Conservation (phyloP, 2,113 vertebrate species). For the Pelmatolapia mariae region DNA sequence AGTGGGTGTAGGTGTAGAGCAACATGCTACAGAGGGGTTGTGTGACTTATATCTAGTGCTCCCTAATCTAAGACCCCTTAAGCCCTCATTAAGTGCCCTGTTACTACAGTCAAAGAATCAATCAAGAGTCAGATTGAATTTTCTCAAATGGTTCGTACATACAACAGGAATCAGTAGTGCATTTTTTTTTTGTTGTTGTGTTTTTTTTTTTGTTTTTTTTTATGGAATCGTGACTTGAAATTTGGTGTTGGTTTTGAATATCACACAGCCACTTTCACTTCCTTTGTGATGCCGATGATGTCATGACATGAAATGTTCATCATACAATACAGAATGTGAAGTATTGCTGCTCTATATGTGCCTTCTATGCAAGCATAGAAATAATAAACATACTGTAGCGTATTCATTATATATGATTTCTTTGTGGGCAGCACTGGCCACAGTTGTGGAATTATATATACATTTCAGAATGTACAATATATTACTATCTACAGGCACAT, state of each 20-base stretch:
- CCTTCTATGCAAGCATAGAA: constrained; percentile 65
- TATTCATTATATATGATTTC: constrained; percentile 59
- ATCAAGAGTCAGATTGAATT: constrained; percentile 4
- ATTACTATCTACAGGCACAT: constrained; percentile 59
- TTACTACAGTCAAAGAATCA: constrained; percentile 27
- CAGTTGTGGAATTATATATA: constrained; percentile 53
- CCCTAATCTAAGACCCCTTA: constrained; percentile 42
- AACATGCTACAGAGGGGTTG: constrained; percentile 34
- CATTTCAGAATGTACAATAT: constrained; percentile 64
- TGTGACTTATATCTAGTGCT: constrained; percentile 40
- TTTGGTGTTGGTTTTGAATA: background rate
- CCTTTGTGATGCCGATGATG: background rate
- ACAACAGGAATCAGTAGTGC: background rate
- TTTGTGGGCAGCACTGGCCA: constrained; percentile 34
- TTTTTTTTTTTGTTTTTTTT: background rate
- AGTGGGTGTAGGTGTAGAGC: constrained; percentile 28
- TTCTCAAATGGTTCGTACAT: constrained; percentile 11
- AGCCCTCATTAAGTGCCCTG: constrained; percentile 2
- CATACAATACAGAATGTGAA: constrained; percentile 31
- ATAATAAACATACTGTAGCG: constrained; percentile 61
- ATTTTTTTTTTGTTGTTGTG: background rate
- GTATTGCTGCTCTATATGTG: constrained; percentile 69
- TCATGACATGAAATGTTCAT: constrained; percentile 24
- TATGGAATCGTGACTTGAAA: background rate
- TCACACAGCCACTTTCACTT: background rate